Conservation (phyloP, 2,113 vertebrate genomes). For the Menura novaehollandiae region DNA sequence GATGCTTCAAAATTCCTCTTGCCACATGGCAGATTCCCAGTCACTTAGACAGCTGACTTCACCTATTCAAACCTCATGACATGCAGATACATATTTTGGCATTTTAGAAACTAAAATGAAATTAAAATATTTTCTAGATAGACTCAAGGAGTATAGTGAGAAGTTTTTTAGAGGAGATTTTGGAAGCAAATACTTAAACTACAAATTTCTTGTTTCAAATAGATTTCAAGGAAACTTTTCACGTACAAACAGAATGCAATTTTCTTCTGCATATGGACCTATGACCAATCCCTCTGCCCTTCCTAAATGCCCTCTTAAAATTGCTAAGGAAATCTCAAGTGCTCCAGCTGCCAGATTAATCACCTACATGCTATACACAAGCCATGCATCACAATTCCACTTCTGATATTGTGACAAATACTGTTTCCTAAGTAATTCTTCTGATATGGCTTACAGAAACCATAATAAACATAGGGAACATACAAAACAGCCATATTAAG, state of each 20-base stretch:
- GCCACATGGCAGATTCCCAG: not conserved
- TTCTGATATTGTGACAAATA: not conserved
- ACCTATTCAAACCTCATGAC: not conserved
- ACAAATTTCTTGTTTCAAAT: not conserved
- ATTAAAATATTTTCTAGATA: not conserved
- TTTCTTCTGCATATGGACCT: not conserved
- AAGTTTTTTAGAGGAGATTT: not conserved
- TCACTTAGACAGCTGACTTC: not conserved
- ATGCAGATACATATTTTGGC: not conserved
- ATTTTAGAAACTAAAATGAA: not conserved
- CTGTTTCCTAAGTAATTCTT: not conserved
- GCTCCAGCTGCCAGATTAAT: not conserved
- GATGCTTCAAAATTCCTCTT: not conserved
- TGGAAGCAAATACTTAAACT: not conserved
- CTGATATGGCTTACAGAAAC: not conserved
- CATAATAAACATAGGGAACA: not conserved
- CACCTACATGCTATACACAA: not conserved
- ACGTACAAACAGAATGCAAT: not conserved
- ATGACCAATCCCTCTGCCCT: not conserved
- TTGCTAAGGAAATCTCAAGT: not conserved
- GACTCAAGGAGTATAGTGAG: not conserved
- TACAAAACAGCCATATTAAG: not conserved
- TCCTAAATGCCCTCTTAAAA: not conserved
- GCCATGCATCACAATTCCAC: not conserved
- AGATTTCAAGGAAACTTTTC: not conserved